Base-by-base conservation (phyloP, 2,888 invertebrate genomes). In the Neoascia interrupta region DNA sequence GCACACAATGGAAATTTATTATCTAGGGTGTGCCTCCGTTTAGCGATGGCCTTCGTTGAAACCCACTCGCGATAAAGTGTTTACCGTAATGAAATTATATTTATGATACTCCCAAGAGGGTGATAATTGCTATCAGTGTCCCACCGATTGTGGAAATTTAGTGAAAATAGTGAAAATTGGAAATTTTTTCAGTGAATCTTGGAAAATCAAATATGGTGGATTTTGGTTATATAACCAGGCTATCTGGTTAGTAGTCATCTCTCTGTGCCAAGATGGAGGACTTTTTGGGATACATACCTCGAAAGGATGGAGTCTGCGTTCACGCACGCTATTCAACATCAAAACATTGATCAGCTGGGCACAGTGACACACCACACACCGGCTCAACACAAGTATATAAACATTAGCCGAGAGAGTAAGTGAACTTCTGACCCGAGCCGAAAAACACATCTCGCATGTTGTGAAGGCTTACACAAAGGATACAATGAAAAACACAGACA, bases 251-350 rank as follows among this genome's bases (percentile, higher is more conserved):
- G 39, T 19, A 39, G 31, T 54, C 54, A 63, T 54, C 23, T 34
- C 61, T 75, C 60, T 72, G 49, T 53, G 49, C 28, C 51, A 79
- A 79, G 79, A 79, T 79, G 79, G 79, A 56, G 72, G 73, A 79
- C 61, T 15, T 73, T 72, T 64, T 61, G 66, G 68, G 72, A 73
- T 73, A 79, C 72, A 68, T 53, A 66, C 72, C 54, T 47, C 6
- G 13, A 39, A 47, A 56, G 21, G 31, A 51, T 37, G 79, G 79
- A 79, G 79, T 79, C 79, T 79, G 79, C 79, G 79, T 79, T 31
- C 16, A 54, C 41, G 64, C 23, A 79, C 51, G 61, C 61, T 45
- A 11, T 66, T 56, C 6, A 26, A 10, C 56, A 72, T 73, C 73
- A 79, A 49, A 79, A 79, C 66, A 79, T 21, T 26, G 23, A 60